Base-by-base conservation (phyloP, 2,113 vertebrate species). In the Microcebus ravelobensis region DNA sequence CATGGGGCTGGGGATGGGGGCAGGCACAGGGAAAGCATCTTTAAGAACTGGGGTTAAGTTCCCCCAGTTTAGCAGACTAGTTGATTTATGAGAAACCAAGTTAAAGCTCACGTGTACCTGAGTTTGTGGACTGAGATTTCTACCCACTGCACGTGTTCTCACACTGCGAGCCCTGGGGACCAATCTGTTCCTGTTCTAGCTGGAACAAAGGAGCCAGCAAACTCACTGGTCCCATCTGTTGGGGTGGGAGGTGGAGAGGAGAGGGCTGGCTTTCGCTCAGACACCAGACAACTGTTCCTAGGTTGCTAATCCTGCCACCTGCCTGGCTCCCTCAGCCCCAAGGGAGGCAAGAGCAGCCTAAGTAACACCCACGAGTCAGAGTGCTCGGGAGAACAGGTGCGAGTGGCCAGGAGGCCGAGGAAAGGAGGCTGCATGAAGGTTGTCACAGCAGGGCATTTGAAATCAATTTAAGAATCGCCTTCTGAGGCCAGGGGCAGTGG, bases 161-260 rank as follows among this genome's bases (percentile, higher is more conserved):
- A 48, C 31, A 0, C 3, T 10, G 34, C 10, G 73, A 77, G 55
- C 25, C 87, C 85, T 21, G 55, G 73, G 50, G 21, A 70, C n/a
- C 87, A 68, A 10, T 57, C 74, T 90, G 57, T 90, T 89, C 36
- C 45, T 0, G 0, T 36, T 81, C 73, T 65, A 55, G 10, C 27
- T 39, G 15, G 52, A 89, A 7, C 36, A 57, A 52, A 14, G 65
- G 63, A 92, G 45, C 8, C 83, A 71, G 80, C 21, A 27, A 77
- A 27, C 39, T 21, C 79, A 48, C 67, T 18, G 18, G 73, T 55
- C 50, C 92, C 90, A 80, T 90, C 96, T 90, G 90, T 68, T 83
- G 42, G 63, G 55, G 11, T 15, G 36, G 50, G 85, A 68, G 63
- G 42, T 14, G 13, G 67, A 3, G 79, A 84, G 59, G 79, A 94